Evolutionary conservation across 2,113 vertebrate species (phyloP).

Genomic region (Orycteropus afer): DNA sequence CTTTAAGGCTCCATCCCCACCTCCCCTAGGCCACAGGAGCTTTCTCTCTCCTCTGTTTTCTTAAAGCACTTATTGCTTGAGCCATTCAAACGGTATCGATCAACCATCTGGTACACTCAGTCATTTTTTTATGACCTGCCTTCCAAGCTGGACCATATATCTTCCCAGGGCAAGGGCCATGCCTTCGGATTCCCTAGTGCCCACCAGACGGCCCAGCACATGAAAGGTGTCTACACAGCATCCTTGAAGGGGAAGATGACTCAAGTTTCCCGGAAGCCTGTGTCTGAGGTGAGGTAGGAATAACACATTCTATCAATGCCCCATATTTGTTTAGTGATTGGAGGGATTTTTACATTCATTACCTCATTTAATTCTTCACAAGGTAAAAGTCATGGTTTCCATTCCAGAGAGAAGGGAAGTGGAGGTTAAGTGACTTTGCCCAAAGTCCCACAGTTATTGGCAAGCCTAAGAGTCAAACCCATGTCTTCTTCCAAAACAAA

Average conservation of each 20-base stretch:
- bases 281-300: neutral
- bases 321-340: neutral
- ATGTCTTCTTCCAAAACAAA: conserved; percentile 61
- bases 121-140: conserved; percentile 75
- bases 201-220: neutral
- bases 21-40: neutral
- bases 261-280: neutral
- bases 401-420: neutral
- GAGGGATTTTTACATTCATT: neutral
- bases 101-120: conserved; percentile 55
- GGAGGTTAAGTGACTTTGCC: neutral
- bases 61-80: conserved; percentile 61
- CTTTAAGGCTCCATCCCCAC: neutral
- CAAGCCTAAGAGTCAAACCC: neutral
- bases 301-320: neutral
- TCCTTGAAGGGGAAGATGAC: conserved; percentile 48
- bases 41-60: conserved; percentile 46
- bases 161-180: neutral
- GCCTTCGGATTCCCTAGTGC: conserved; percentile 50
- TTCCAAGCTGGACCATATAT: conserved; percentile 60
- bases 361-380: conserved; percentile 46
- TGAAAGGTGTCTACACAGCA: neutral
- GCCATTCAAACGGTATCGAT: conserved; percentile 73
- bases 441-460: neutral
- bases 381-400: conserved; percentile 10